Percentiles rank a stretch among this genome's conserved stretches.
phyloP scores from a whole-genome alignment of 2,113 vertebrate species.

The Petromus typicus region DNA sequence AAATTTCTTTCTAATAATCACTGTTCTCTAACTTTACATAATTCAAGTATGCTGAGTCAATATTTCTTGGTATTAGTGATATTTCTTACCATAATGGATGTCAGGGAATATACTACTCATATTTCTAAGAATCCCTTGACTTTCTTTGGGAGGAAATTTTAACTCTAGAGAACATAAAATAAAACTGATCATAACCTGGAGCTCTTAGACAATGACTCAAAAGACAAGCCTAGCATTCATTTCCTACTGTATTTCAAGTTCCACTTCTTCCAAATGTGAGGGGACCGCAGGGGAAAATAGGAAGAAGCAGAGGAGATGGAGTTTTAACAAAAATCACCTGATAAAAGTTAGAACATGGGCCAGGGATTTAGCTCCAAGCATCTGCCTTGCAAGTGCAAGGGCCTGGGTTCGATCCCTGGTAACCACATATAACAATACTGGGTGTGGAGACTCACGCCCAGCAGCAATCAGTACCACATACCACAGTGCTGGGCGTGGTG shows the following conservation, averaged over 20 bases:
- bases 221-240: not conserved
- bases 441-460: no score
- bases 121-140: not conserved
- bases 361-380: no score
- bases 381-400: no score
- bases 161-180: not conserved
- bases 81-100: not conserved
- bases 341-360: not conserved
- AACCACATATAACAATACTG: no score
- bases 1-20: fast-evolving
- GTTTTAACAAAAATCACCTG: not conserved
- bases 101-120: not conserved
- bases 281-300: not conserved
- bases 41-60: not conserved
- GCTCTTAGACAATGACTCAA: not conserved
- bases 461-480: no score
- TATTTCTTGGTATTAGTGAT: not conserved
- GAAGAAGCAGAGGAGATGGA: not conserved
- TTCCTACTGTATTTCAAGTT: not conserved
- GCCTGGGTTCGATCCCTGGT: no score
- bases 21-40: not conserved
- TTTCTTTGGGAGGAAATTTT: not conserved
- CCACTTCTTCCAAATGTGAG: not conserved
- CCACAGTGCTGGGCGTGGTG: no score
- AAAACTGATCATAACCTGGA: not conserved